phyloP scores from a whole-genome alignment of 2,888 invertebrate genomes.

The Apotomis betuletana region DNA sequence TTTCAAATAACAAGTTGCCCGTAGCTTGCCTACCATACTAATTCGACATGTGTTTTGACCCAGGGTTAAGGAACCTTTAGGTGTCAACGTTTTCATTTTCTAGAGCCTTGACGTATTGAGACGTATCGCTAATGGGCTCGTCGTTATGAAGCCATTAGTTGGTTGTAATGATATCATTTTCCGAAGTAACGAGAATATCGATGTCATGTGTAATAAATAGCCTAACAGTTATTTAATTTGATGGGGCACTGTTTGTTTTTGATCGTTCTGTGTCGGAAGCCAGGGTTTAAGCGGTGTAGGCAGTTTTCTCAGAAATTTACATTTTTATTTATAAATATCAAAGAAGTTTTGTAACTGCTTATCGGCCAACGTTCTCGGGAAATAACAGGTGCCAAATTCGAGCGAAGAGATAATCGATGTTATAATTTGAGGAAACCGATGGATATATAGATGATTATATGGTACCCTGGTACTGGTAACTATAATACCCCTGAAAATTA shows the following conservation, averaged over 20 bases:
- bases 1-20: slow-evolving; percentile 31
- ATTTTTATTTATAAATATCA: slow-evolving; percentile 21
- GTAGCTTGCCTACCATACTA: slow-evolving; percentile 26
- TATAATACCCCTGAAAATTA: no score
- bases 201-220: slow-evolving; percentile 27
- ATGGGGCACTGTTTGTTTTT: slow-evolving; percentile 8
- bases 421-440: background rate
- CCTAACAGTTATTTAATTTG: slow-evolving; percentile 22
- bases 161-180: slow-evolving; percentile 18
- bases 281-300: slow-evolving; percentile 10
- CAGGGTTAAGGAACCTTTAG: slow-evolving; percentile 35
- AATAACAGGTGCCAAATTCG: slow-evolving; percentile 43
- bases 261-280: slow-evolving; percentile 2
- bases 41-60: slow-evolving; percentile 37
- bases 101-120: slow-evolving; percentile 12
- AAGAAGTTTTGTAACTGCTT: slow-evolving; percentile 37
- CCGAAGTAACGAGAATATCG: slow-evolving; percentile 16
- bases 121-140: slow-evolving; percentile 19
- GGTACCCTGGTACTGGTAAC: no score
- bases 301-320: slow-evolving; percentile 18
- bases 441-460: background rate
- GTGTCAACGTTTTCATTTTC: slow-evolving; percentile 35
- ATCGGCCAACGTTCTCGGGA: slow-evolving; percentile 62
- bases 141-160: slow-evolving; percentile 27
- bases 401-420: background rate